Percentiles rank a stretch among this genome's conserved stretches.
Conservation (phyloP, 2,797 vertebrate genomes). For the Lagodon rhomboides region DNA sequence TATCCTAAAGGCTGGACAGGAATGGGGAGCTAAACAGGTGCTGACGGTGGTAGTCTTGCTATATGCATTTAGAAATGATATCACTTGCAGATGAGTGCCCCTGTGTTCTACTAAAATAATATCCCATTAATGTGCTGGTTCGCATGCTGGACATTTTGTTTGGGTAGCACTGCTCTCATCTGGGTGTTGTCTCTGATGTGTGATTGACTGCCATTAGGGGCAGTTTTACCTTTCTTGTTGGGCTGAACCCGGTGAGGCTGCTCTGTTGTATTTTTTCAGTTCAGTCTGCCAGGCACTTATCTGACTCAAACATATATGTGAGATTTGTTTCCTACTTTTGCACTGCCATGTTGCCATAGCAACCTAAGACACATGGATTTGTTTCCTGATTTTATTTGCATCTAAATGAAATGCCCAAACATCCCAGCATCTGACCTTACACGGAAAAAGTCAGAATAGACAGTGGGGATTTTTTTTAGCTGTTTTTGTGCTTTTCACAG, state of each 20-base stretch:
- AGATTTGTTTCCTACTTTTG: neutral
- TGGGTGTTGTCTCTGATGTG: neutral
- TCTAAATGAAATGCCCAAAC: slow-evolving; percentile 21
- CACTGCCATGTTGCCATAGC: slow-evolving; percentile 23
- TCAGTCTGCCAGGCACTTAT: neutral
- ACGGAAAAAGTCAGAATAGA: neutral
- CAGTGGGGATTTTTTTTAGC: neutral
- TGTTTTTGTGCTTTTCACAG: neutral
- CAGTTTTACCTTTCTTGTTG: neutral
- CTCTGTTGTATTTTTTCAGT: neutral
- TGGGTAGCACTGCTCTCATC: neutral
- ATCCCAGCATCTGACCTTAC: neutral
- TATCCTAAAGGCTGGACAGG: neutral
- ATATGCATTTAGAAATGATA: slow-evolving; percentile 12
- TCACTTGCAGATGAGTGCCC: slow-evolving; percentile 16
- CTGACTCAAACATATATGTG: neutral
- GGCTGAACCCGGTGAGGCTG: neutral
- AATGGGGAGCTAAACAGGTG: slow-evolving; percentile 22
- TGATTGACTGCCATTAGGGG: slow-evolving; percentile 3
- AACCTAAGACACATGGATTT: slow-evolving; percentile 22
- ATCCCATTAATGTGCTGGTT: neutral
- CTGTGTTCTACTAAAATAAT: neutral
- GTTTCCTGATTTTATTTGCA: slow-evolving; percentile 20
- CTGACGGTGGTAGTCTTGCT: slow-evolving; percentile 28
- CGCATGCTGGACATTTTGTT: neutral